Base-by-base conservation (phyloP, 2,113 vertebrate genomes). In the Cochlearius cochlearius region DNA sequence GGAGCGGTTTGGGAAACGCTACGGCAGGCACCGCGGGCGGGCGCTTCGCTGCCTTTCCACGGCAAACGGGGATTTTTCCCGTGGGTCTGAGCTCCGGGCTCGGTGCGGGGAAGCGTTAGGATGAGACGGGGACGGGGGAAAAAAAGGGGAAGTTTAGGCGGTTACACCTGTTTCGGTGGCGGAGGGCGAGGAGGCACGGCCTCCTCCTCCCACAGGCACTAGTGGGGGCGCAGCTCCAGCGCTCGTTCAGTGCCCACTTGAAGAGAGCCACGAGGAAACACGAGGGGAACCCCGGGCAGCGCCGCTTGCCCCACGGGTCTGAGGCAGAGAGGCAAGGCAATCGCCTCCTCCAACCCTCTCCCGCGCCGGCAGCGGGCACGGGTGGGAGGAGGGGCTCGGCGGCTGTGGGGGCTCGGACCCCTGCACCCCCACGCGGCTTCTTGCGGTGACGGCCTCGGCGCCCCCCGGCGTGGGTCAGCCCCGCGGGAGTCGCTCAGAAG, bases 11-110 rank as follows among this genome's bases (percentile, higher is more conserved):
- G 8, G n/a, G 26, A 43, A 72, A 34, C 6, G 1, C 30, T 10
- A 12, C 11, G 4, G 2, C 3, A 38, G 29, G 73, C 18, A 8
- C 6, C n/a, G 6, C 27, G 23, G 0, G 1, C 5, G 2, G 38
- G 55, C 5, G 2, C 68, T 56, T 47, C 7, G 0, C 72, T 26
- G 47, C 36, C 4, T 36, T 63, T 43, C 0, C 5, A 21, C 7
- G 27, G 63, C 29, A 86, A 76, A 66, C 1, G 1, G 25, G 11
- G 69, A 15, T 50, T 81, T 81, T 67, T 53, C 64, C 41, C 23
- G 3, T 0, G 20, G 36, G 7, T 32, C 36, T 58, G 18, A 77
- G 66, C 32, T 16, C 47, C 26, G 41, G 50, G 10, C 4, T 19
- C 3, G 6, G 77, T 1, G 34, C 3, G 5, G 36, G 14, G 8